Base-by-base conservation (phyloP, 1,140 invertebrate species). In the Ceratina japonica region DNA sequence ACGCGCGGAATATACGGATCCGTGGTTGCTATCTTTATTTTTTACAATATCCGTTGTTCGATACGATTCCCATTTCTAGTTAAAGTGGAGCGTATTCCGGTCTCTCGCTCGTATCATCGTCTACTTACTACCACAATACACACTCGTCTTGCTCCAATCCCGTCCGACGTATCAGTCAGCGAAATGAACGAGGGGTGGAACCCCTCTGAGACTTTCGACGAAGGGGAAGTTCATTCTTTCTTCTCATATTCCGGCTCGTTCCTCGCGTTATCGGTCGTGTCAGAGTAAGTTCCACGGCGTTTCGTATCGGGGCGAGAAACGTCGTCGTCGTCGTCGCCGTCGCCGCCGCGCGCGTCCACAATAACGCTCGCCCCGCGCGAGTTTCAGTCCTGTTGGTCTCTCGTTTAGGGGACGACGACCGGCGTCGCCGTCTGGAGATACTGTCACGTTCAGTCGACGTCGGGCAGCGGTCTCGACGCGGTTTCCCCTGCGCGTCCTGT, bases 381-480 rank as follows among this genome's bases (percentile, higher is more conserved):
- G 37, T 44, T 44, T 44, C 37, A 44, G 5, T 44, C 37, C 37
- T 44, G 37, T 44, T 44, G 37, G 37, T 44, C 37, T 44, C 37
- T 44, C 37, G 37, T 44, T 44, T 44, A 24, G 65, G 65, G 27
- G 54, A 61, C 70, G 71, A 75, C 78, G 78, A 81, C 78, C 82
- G 82, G 82, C 83, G 83, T 85, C 84, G 82, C 31, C 62, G 82
- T 84, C 79, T 80, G 44, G 83, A 89, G 89, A 91, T 91, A 91
- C 87, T 90, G 91, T 91, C 90, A 91, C 85, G 85, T 89, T 86
- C 87, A 89, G 90, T 68, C 89, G 37, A 44, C 37, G 87, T 84
- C 88, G 89, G 86, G 82, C 87, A 58, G 16, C 37, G 24, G 27
- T 49, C 31, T 52, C 78, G 44, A 56, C 75, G 81, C 71, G 61